Base-by-base conservation (phyloP, 1,140 invertebrate genomes). In the Saccostrea glomerata region DNA sequence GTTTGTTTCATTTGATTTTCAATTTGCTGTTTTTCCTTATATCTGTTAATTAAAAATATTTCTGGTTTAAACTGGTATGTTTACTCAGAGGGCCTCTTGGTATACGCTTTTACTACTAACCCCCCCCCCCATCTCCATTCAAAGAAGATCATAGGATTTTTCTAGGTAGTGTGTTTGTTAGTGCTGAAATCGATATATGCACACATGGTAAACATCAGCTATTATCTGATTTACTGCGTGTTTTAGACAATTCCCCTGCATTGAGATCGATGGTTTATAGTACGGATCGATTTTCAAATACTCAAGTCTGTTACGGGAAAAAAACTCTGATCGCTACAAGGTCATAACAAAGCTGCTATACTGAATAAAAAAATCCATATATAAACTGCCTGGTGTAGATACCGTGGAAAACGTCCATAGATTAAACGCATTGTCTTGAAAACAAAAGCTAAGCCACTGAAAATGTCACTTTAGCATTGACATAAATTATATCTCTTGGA, bases 231-330 rank as follows among this genome's bases (percentile, higher is more conserved):
- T 77, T 77, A 77, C 70, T 30, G 23, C 11, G 70, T 77, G 70
- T 77, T 77, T 77, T 77, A 77, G 70, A 77, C 70, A 36, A 77
- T 77, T 77, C 25, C 25, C 23, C 70, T 77, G 70, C 70, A 77
- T 25, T 17, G 25, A 25, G 70, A 77, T 77, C 70, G 70, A 77
- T 77, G 25, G 25, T 77, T 77, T 77, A 77, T 77, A 77, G 70
- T 77, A 77, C 13, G 70, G 30, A 77, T 77, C 70, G 70, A 77
- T 77, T 77, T 77, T 77, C 70, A 77, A 77, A 77, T 77, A 77
- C 70, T 77, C 70, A 77, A 77, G 70, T 77, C 25, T 30, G 70
- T 77, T 77, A 77, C 70, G 70, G 70, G 30, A 25, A 66, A 66
- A 47, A 63, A 73, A 77, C 25, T 36, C 23, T 11, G 70, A 12